These are phyloP conservation scores for Corydoras sp. DNA, from an alignment of 2,113 vertebrate genomes.

Conservation along the genomic window DNA sequence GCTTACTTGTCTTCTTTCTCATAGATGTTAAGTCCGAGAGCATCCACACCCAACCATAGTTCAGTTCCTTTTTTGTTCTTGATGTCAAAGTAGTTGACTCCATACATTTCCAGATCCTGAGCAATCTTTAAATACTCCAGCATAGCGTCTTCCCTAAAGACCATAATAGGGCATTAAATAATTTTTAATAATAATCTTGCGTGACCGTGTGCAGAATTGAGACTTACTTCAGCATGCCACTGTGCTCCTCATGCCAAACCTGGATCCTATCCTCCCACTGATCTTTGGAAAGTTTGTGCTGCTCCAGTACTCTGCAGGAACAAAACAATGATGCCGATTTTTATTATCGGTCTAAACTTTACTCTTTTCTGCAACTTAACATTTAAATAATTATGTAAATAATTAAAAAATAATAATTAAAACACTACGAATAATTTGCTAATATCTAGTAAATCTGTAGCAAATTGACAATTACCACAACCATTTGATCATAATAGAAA, in stretches of 20 bases:
- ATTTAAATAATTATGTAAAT: too few species aligned
- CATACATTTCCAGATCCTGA: conserved; percentile 97
- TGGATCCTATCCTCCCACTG: conserved; percentile 96
- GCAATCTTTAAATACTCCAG: conserved; percentile 94
- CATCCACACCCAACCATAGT: conserved; percentile 90
- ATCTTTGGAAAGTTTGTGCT: conserved; percentile 90
- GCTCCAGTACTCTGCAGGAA: conserved; percentile 81
- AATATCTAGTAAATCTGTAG: too few species aligned
- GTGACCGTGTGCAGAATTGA: not conserved
- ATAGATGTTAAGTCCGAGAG: conserved; percentile 93
- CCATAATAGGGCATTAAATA: not conserved
- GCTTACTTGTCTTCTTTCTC: conserved; percentile 86
- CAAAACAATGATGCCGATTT: conserved; percentile 1
- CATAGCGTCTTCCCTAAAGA: conserved; percentile 81
- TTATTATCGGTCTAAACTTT: not conserved
- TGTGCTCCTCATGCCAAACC: conserved; percentile 90
- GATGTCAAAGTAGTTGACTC: conserved; percentile 96
- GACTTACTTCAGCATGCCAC: conserved; percentile 85
- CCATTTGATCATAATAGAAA: too few species aligned
- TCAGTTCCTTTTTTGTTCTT: conserved; percentile 97
- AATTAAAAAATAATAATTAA: too few species aligned
- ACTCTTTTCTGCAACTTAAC: too few species aligned
- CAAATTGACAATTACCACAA: too few species aligned
- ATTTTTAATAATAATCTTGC: not conserved
- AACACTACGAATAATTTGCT: too few species aligned